Conservation (phyloP, 2,113 vertebrate genomes). For the Pomatorhinus ruficollis region DNA sequence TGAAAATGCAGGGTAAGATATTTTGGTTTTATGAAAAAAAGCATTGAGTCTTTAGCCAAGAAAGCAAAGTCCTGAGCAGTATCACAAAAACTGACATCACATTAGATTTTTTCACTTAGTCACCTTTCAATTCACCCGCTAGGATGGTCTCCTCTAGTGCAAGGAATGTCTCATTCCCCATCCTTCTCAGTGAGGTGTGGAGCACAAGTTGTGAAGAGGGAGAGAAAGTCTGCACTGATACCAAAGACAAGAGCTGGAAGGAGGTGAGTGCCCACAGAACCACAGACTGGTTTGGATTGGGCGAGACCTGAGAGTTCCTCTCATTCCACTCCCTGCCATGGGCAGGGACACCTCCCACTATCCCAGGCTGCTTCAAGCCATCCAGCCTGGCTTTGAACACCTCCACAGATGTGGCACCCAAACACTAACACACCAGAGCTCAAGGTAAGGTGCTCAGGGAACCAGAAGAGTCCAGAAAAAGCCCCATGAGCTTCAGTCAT, state of each 20-base stretch:
- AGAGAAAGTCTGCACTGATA: neutral
- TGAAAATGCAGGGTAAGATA: neutral
- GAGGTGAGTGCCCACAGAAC: neutral
- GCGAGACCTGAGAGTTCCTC: neutral
- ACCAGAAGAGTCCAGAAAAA: neutral
- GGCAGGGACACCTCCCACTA: neutral
- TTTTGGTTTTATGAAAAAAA: neutral
- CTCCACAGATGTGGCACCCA: neutral
- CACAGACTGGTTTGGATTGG: neutral
- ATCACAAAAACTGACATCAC: neutral
- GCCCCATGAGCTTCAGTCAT: accelerated
- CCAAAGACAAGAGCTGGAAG: neutral
- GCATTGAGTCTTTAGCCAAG: neutral
- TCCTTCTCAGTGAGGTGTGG: neutral
- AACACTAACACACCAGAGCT: neutral
- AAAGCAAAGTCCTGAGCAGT: neutral
- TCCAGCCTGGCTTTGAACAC: neutral
- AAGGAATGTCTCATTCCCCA: neutral
- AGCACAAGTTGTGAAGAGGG: neutral
- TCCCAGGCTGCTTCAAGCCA: neutral
- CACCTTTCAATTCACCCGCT: neutral
- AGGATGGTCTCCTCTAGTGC: accelerated
- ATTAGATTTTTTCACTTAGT: neutral
- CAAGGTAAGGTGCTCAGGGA: neutral
- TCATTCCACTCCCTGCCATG: neutral